phyloP scores from a whole-genome alignment of 2,113 vertebrate species.

The Pandion haliaetus region DNA sequence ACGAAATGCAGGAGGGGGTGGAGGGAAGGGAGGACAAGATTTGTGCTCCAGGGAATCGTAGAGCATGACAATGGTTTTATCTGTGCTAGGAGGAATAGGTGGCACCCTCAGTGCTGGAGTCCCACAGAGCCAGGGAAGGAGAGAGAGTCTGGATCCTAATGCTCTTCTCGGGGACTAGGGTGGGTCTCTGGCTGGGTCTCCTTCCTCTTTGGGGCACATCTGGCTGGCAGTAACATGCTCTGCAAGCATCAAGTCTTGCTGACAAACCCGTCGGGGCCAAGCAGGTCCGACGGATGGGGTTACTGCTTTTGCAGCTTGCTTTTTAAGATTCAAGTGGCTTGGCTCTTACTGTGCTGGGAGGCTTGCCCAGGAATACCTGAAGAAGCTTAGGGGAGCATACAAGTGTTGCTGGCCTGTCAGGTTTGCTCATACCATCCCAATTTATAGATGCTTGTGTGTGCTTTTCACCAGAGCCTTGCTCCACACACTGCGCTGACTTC shows the following conservation, averaged over 20 bases:
- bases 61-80: background rate
- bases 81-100: background rate
- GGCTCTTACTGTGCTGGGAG: background rate
- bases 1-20: background rate
- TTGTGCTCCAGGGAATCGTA: background rate
- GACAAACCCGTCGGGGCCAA: fast-evolving
- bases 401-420: background rate
- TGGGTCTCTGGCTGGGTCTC: background rate
- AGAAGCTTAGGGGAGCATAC: background rate
- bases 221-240: fast-evolving
- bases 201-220: background rate
- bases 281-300: fast-evolving
- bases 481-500: fast-evolving
- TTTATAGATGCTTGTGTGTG: fast-evolving
- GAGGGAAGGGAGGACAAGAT: background rate
- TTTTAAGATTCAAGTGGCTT: background rate
- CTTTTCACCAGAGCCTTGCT: background rate
- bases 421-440: background rate
- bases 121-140: background rate
- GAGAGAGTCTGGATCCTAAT: background rate
- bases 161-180: fast-evolving
- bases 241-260: background rate
- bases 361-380: background rate
- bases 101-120: background rate
- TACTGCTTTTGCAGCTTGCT: background rate